Evolutionary conservation across 2,888 invertebrate genomes (phyloP), one percentile per base, ranked within the genome.

Genomic region (Acanthosepion lycidas): DNA sequence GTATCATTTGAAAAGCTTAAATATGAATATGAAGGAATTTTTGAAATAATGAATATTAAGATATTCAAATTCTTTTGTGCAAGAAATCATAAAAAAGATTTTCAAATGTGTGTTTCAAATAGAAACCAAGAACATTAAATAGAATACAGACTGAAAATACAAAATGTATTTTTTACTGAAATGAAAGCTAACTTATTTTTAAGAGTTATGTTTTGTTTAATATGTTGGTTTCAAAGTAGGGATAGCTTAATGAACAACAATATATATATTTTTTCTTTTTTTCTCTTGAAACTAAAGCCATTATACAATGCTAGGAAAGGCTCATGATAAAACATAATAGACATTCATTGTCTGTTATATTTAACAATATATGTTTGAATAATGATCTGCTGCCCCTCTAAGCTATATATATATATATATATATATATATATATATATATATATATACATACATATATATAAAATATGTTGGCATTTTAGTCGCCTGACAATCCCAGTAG

Each of bases 101-200:
- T 78, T 78, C 18, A 59, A 6, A 33, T 78, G 78, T 78, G 78
- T 33, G n/a, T 33, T 33, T 78, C 78, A n/a, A 78, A 78, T 33
- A n/a, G 78, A 78, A 78, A n/a, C 78, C n/a, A 78, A 78, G 33
- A 78, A n/a, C 33, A 78, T 78, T 78, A 78, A 78, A 78, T 78
- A n/a, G 15, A 33, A 78, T 33, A 12, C 12, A n/a, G 8, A 78
- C n/a, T 33, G n/a, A 33, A 78, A 78, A 78, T 78, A 78, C n/a
- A 9, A 12, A n/a, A 78, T 78, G 78, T n/a, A 33, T 33, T 78
- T 78, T 59, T 78, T 78, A n/a, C 78, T 78, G n/a, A n/a, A n/a
- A 18, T 78, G n/a, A n/a, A 78, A 78, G n/a, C 78, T 23, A 20
- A 59, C 20, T 59, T 23, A 4, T 59, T 59, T 59, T 59, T 59